Evolutionary conservation across 1,140 invertebrate genomes (phyloP).

Genomic region (Anadara kagoshimensis): DNA sequence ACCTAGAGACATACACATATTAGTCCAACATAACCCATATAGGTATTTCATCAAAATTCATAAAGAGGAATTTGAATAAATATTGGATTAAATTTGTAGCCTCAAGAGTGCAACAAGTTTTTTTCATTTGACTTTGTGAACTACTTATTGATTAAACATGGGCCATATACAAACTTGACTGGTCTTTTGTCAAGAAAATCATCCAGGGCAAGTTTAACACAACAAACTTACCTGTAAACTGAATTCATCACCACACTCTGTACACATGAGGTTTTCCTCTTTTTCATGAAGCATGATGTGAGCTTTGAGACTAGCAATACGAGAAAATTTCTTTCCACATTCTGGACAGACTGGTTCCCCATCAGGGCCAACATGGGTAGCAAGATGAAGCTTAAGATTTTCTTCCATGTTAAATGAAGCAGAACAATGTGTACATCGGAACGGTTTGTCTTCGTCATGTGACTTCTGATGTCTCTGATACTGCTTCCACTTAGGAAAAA

Average conservation of each 20-base stretch:
- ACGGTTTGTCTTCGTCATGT: slow-evolving; percentile 81
- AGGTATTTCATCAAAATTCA: no score
- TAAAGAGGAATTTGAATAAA: no score
- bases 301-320: slow-evolving; percentile 82
- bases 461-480: slow-evolving; percentile 77
- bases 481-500: slow-evolving; percentile 76
- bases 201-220: no score
- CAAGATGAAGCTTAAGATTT: slow-evolving; percentile 80
- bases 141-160: no score
- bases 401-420: slow-evolving; percentile 80
- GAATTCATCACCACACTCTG: slow-evolving; percentile 83
- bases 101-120: no score
- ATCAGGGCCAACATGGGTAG: slow-evolving; percentile 75
- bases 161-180: no score
- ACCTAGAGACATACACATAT: no score
- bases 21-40: no score
- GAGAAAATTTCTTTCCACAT: slow-evolving; percentile 80
- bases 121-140: no score
- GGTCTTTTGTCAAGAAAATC: no score
- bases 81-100: no score
- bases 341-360: slow-evolving; percentile 78
- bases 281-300: slow-evolving; percentile 82
- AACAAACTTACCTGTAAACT: slow-evolving; percentile 77
- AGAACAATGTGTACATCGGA: slow-evolving; percentile 78
- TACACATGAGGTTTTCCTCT: slow-evolving; percentile 82